Conservation (phyloP, 1,140 invertebrate species). For the Rhynchophorus ferrugineus region DNA sequence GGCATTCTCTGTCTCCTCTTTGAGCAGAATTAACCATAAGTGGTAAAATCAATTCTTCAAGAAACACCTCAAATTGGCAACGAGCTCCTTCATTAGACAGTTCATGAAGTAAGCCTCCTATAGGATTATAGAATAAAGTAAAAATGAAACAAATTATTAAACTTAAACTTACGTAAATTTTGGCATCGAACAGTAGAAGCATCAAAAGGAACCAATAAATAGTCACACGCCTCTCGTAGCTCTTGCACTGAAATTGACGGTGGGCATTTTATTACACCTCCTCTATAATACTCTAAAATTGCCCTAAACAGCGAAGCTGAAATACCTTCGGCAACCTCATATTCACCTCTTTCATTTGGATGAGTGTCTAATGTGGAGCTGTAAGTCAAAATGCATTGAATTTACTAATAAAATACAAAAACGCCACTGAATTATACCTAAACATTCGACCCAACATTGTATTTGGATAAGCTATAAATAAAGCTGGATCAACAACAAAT, state of each 20-base stretch:
- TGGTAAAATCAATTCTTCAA: constrained; percentile 92
- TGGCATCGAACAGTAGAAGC: constrained; percentile 92
- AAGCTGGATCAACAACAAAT: constrained; percentile 81
- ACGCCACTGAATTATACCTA: constrained; percentile 10
- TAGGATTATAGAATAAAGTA: constrained; percentile 3
- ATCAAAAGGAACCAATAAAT: constrained; percentile 96
- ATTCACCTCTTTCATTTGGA: constrained; percentile 93
- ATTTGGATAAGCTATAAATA: constrained; percentile 86
- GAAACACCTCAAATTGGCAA: constrained; percentile 91
- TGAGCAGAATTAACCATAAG: constrained; percentile 93
- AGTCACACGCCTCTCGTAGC: constrained; percentile 96
- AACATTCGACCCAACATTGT: constrained; percentile 95
- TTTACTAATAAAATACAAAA: neutral
- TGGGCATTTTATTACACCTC: constrained; percentile 81
- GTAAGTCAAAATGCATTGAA: constrained; percentile 38
- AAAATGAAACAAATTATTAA: neutral
- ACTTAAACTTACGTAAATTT: constrained; percentile 70
- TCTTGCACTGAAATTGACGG: constrained; percentile 83
- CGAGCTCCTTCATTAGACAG: constrained; percentile 97
- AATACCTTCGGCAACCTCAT: constrained; percentile 96
- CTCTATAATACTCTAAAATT: constrained; percentile 93
- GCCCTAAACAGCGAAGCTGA: constrained; percentile 91
- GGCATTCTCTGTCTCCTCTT: constrained; percentile 80
- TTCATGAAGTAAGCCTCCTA: constrained; percentile 93
- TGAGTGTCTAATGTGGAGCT: constrained; percentile 87